phyloP scores from a whole-genome alignment of 2,797 vertebrate species.

The Argya squamiceps region DNA sequence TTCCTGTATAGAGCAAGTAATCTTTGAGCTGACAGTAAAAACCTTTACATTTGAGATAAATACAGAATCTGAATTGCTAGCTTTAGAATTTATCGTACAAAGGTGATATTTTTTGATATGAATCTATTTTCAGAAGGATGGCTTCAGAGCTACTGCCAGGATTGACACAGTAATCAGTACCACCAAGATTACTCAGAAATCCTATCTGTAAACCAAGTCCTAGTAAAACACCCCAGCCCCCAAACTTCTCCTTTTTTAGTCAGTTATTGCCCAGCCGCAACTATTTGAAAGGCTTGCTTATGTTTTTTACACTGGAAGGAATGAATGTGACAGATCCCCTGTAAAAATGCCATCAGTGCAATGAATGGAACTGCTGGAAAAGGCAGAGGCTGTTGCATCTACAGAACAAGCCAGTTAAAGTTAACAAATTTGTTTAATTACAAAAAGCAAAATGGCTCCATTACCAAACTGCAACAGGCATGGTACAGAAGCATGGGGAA shows the following conservation, averaged over 20 bases:
- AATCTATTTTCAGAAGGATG: neutral
- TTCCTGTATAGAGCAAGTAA: neutral
- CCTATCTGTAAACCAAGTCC: neutral
- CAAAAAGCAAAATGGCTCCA: neutral
- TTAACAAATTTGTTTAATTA: neutral
- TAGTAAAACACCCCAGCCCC: neutral
- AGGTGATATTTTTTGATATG: neutral
- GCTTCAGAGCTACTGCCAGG: neutral
- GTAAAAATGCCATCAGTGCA: neutral
- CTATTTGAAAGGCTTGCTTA: neutral
- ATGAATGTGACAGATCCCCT: neutral
- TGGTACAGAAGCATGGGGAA: accelerated
- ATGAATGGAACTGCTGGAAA: neutral
- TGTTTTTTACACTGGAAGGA: neutral
- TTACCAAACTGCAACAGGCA: neutral
- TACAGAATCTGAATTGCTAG: neutral
- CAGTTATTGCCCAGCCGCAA: neutral
- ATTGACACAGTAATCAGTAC: neutral
- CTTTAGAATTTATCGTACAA: neutral
- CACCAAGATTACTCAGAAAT: neutral
- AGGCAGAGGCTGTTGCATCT: neutral
- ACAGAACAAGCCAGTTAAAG: neutral
- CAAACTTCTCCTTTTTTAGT: neutral
- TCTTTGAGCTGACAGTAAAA: neutral
- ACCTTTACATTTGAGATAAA: neutral